Evolutionary conservation across 2,888 invertebrate species (phyloP).

Genomic region (Mesorhabditis belari): DNA sequence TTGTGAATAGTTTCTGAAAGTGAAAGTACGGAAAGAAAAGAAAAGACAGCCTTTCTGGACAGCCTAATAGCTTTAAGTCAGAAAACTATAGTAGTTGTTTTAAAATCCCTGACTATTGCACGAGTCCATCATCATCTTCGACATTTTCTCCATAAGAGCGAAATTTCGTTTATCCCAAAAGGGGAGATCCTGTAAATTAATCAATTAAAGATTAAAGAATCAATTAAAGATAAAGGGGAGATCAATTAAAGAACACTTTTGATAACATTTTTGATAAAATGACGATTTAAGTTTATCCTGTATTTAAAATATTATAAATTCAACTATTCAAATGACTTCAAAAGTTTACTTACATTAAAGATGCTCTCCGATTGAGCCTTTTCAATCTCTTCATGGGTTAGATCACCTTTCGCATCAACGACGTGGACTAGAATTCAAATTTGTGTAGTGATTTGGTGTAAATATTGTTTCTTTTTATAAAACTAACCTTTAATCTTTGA

Average conservation of each 20-base stretch:
- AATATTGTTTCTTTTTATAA: neutral
- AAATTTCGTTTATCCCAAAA: neutral
- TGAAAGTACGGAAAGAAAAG: too few species aligned
- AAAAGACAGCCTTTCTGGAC: too few species aligned
- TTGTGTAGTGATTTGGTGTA: neutral
- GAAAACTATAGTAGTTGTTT: too few species aligned
- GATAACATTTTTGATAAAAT: too few species aligned
- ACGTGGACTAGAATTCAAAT: neutral
- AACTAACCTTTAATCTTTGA: neutral
- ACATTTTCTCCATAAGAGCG: constrained; percentile 10
- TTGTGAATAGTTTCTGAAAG: constrained; percentile 13
- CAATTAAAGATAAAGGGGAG: too few species aligned
- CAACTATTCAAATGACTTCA: too few species aligned
- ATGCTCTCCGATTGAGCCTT: constrained; percentile 19
- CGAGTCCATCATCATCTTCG: constrained; percentile 10
- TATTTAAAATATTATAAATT: too few species aligned
- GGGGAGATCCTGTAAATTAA: too few species aligned
- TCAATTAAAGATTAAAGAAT: too few species aligned
- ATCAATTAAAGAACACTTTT: too few species aligned
- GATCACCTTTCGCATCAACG: neutral
- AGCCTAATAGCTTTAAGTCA: too few species aligned
- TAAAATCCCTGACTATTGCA: neutral
- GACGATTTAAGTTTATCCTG: too few species aligned
- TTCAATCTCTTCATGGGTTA: constrained; percentile 7
- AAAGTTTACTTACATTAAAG: constrained; percentile 19